Conservation (phyloP, 2,888 invertebrate genomes). For the Sialis fuliginosa region DNA sequence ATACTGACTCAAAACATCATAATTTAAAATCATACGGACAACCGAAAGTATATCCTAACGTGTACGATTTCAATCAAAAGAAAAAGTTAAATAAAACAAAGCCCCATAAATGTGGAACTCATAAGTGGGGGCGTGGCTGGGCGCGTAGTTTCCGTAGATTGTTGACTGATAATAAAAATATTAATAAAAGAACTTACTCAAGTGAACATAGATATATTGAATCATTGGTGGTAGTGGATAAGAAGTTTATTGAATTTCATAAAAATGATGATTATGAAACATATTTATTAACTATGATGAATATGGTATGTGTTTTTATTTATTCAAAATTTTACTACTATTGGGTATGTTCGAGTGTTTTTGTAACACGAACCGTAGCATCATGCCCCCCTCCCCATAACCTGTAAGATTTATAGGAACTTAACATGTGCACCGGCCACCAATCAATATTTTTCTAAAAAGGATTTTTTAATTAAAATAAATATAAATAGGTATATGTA, state of each 20-base stretch:
- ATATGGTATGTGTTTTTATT: conserved; percentile 31
- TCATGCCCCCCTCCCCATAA: too few species aligned
- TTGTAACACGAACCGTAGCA: too few species aligned
- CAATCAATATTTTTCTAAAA: too few species aligned
- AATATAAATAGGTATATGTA: too few species aligned
- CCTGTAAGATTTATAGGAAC: too few species aligned
- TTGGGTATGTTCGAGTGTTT: too few species aligned
- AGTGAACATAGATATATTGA: conserved; percentile 32
- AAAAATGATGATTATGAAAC: conserved; percentile 41
- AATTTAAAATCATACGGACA: not conserved
- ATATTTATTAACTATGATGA: conserved; percentile 50
- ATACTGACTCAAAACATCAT: not conserved
- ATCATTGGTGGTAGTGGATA: conserved; percentile 45
- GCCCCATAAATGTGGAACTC: not conserved
- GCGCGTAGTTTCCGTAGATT: conserved; percentile 16
- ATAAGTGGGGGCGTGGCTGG: conserved; percentile 23
- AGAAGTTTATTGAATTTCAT: conserved; percentile 44
- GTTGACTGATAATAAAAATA: conserved; percentile 2
- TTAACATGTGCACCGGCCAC: too few species aligned
- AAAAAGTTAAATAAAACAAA: not conserved
- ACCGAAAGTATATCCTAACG: not conserved
- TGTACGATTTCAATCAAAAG: not conserved
- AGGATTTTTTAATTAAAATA: too few species aligned
- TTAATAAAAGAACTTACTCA: not conserved
- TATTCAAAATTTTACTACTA: too few species aligned